Percentiles rank a stretch among this genome's conserved stretches.
These are phyloP conservation scores for Anas platyrhynchos DNA, from an alignment of 2,113 vertebrate species.

Conservation along the genomic window DNA sequence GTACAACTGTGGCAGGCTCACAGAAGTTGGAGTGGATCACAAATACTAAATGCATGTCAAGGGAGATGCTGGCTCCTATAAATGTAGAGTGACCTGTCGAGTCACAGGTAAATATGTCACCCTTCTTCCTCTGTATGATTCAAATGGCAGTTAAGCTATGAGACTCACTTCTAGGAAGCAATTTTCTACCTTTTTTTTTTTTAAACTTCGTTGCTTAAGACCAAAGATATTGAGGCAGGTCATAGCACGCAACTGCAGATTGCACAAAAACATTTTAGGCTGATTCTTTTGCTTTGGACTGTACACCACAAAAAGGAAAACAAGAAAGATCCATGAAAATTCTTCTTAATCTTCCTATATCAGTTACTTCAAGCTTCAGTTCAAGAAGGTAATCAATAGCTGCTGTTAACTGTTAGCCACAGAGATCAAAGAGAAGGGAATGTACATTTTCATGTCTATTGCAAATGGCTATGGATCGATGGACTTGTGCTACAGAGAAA, in stretches of 20 bases:
- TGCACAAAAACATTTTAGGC: background rate
- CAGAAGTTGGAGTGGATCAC: background rate
- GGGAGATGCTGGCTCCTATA: background rate
- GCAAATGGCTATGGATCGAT: background rate
- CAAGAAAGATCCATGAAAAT: background rate
- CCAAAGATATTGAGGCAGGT: background rate
- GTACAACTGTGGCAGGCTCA: background rate
- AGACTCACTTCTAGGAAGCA: background rate
- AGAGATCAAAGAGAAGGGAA: background rate
- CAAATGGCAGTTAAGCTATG: background rate
- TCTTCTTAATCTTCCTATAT: background rate
- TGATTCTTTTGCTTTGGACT: background rate
- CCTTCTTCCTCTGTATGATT: background rate
- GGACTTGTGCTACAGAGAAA: background rate
- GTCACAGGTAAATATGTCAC: background rate
- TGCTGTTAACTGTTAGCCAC: background rate
- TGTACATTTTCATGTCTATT: background rate
- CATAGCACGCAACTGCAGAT: background rate
- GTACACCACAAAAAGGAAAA: rapidly evolving
- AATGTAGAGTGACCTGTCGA: background rate
- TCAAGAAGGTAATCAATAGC: background rate
- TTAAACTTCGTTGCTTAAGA: background rate
- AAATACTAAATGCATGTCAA: background rate
- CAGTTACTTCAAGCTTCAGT: background rate
- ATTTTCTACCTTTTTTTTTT: background rate